Evolutionary conservation across 2,797 vertebrate genomes (phyloP).

Genomic region (Eptatretus atami): DNA sequence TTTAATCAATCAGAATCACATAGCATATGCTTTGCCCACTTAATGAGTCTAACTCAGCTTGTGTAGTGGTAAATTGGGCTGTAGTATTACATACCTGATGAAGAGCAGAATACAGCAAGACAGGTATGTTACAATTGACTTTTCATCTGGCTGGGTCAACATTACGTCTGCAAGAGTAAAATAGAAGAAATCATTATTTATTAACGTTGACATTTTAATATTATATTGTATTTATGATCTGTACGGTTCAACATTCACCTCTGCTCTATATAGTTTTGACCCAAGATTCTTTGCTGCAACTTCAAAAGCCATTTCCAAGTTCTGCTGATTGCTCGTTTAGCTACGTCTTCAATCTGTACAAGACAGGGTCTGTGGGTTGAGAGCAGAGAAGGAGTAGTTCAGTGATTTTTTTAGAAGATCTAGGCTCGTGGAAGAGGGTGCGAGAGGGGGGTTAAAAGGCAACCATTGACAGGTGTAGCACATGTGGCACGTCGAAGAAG

Average conservation of each 20-base stretch:
- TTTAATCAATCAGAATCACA: too few relatives aligned
- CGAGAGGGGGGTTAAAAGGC: too few relatives aligned
- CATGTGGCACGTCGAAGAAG: too few relatives aligned
- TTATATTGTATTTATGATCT: too few relatives aligned
- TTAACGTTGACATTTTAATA: too few relatives aligned
- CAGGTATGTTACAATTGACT: constrained; percentile 4
- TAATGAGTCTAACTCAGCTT: too few relatives aligned
- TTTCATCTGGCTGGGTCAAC: background rate
- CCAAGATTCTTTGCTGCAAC: constrained; percentile 1
- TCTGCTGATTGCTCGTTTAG: constrained; percentile 3
- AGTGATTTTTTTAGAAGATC: too few relatives aligned
- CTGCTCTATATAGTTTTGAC: background rate
- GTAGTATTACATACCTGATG: background rate
- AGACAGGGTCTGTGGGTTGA: background rate
- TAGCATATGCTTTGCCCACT: too few relatives aligned
- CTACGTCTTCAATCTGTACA: background rate
- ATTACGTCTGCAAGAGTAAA: background rate
- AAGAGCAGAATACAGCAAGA: background rate
- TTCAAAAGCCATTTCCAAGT: background rate
- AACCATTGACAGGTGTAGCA: too few relatives aligned
- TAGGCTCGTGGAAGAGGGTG: too few relatives aligned
- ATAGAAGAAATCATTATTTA: too few relatives aligned
- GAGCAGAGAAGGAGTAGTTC: background rate
- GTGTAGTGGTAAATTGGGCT: background rate
- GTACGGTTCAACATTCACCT: background rate